Conservation (phyloP, 2,888 invertebrate genomes). For the Cosmia trapezina region DNA sequence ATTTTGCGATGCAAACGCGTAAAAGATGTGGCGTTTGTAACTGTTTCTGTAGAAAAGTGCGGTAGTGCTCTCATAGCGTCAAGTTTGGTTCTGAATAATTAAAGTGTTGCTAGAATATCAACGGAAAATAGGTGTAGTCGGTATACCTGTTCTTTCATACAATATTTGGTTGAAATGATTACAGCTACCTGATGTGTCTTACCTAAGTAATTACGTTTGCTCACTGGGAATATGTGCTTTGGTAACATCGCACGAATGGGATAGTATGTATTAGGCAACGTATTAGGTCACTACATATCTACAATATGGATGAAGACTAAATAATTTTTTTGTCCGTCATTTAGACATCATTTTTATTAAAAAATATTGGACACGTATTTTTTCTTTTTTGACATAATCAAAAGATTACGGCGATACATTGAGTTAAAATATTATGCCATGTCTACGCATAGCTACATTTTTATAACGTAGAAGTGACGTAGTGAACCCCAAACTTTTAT, state of each 20-base stretch:
- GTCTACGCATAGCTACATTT: no score
- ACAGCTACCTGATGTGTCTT: no score
- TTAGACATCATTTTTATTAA: no score
- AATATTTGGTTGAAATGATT: background rate
- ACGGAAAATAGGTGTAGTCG: background rate
- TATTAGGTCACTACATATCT: background rate
- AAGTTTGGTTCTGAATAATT: background rate
- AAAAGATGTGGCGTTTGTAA: background rate
- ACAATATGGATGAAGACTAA: no score
- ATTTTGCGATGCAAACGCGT: slow-evolving; percentile 42
- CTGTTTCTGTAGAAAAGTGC: background rate
- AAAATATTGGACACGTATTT: no score
- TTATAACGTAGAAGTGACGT: no score
- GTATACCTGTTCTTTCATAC: background rate
- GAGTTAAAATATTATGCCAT: no score
- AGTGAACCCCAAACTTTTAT: no score
- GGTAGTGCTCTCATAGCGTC: background rate
- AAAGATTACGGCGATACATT: no score
- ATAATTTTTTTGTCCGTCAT: no score
- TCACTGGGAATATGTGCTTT: background rate
- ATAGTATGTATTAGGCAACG: no score
- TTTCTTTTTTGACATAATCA: no score
- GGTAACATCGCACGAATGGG: background rate
- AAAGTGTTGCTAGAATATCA: background rate
- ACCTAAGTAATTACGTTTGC: background rate